phyloP scores from a whole-genome alignment of 2,888 invertebrate species.

The Metellina segmentata region DNA sequence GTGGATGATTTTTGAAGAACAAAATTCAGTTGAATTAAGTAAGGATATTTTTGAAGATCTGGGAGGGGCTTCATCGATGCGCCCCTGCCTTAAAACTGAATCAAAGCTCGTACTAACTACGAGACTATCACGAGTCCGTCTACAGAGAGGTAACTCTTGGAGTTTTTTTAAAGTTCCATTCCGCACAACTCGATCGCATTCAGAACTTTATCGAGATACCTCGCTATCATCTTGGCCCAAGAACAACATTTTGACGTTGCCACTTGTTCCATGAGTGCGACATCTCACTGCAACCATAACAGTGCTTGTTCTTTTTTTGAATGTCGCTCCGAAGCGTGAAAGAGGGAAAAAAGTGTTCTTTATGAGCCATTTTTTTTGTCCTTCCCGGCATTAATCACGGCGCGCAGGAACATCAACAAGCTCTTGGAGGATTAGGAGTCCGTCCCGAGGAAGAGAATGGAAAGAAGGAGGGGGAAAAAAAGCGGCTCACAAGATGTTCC shows the following conservation, averaged over 20 bases:
- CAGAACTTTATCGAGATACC: not conserved
- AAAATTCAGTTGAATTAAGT: no score
- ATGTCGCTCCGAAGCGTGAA: not conserved
- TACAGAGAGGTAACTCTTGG: no score
- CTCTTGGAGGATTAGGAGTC: conserved; percentile 72
- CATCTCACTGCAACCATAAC: not conserved
- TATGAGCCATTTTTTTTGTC: conserved; percentile 1
- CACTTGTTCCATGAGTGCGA: not conserved
- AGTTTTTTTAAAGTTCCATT: no score
- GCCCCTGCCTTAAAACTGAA: no score
- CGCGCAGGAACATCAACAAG: conserved; percentile 75
- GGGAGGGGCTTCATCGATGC: no score
- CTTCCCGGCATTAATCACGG: conserved; percentile 64
- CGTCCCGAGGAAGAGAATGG: conserved; percentile 50
- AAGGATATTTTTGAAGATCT: no score
- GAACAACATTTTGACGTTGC: not conserved
- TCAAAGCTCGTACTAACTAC: no score
- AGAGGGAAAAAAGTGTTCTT: not conserved
- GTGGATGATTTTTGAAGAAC: no score
- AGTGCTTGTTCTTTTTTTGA: not conserved
- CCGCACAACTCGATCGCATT: not conserved
- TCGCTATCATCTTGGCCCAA: not conserved
- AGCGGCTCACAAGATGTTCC: conserved; percentile 64
- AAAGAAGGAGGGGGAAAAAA: conserved; percentile 47
- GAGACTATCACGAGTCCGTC: no score